Percentiles rank a stretch among this genome's conserved stretches.
Evolutionary conservation across 1,140 invertebrate genomes (phyloP).

Genomic region (Chironomus striatipennis): DNA sequence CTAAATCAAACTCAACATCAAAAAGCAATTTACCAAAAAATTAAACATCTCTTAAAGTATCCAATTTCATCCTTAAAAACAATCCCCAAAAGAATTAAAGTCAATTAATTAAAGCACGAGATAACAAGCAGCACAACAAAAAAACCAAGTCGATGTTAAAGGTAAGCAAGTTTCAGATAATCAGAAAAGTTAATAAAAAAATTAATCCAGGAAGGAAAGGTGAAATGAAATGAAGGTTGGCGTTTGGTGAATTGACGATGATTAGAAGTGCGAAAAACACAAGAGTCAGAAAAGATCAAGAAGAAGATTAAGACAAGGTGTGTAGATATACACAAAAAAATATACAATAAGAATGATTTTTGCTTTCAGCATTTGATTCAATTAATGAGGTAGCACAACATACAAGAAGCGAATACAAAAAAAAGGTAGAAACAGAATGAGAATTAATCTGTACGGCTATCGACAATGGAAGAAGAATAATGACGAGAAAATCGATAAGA

Average conservation of each 20-base stretch:
- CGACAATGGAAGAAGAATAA: background rate
- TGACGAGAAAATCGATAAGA: background rate
- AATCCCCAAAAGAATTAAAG: too few species aligned
- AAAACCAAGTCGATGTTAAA: too few species aligned
- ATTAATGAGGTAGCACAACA: background rate
- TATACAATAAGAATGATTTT: background rate
- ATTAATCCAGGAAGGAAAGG: conserved; percentile 6
- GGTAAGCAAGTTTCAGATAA: too few species aligned
- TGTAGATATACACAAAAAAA: too few species aligned
- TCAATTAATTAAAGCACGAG: too few species aligned
- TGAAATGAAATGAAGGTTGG: background rate
- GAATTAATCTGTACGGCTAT: background rate
- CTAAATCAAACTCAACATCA: too few species aligned
- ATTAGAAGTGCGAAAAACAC: background rate
- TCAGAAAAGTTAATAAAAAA: background rate
- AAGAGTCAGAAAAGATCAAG: too few species aligned
- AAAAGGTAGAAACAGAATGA: background rate
- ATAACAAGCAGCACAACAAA: too few species aligned
- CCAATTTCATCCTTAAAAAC: too few species aligned
- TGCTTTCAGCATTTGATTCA: conserved; percentile 1
- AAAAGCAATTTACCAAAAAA: too few species aligned
- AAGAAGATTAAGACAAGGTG: background rate
- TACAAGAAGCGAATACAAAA: background rate
- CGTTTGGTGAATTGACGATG: conserved; percentile 1
- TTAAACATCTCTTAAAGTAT: too few species aligned